phyloP scores from a whole-genome alignment of 1,140 invertebrate genomes.

The Diuraphis noxia region DNA sequence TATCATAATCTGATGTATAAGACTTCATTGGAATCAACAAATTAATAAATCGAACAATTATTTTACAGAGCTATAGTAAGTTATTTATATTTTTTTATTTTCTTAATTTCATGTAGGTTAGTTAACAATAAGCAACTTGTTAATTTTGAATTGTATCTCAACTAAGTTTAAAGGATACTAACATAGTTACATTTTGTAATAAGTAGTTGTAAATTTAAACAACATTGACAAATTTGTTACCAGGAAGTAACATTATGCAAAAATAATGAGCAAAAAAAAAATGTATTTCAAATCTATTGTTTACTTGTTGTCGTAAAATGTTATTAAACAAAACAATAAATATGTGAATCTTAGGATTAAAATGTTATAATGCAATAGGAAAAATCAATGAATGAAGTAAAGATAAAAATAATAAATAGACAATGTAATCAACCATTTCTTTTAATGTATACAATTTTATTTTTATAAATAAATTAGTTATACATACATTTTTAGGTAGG shows the following conservation, averaged over 20 bases:
- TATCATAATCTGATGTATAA: too few relatives aligned
- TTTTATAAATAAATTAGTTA: constrained; percentile 53
- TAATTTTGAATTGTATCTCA: too few relatives aligned
- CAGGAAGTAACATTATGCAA: too few relatives aligned
- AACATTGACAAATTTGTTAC: neutral
- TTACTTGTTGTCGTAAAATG: neutral
- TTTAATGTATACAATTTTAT: constrained; percentile 54
- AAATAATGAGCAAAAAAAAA: neutral
- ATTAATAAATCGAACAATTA: neutral
- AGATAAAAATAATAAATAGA: neutral
- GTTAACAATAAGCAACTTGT: too few relatives aligned
- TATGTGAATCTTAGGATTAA: neutral
- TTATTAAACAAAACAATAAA: too few relatives aligned
- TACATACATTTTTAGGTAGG: constrained; percentile 53
- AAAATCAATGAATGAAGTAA: neutral
- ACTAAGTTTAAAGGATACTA: too few relatives aligned
- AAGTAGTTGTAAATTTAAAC: neutral
- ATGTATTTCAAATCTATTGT: neutral
- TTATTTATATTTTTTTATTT: too few relatives aligned
- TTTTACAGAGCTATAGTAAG: too few relatives aligned
- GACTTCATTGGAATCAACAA: too few relatives aligned
- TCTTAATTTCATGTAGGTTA: too few relatives aligned
- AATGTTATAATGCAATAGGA: neutral
- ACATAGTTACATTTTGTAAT: too few relatives aligned
- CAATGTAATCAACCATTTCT: neutral